Conservation (phyloP, 2,888 invertebrate genomes). For the Thyatira batis region DNA sequence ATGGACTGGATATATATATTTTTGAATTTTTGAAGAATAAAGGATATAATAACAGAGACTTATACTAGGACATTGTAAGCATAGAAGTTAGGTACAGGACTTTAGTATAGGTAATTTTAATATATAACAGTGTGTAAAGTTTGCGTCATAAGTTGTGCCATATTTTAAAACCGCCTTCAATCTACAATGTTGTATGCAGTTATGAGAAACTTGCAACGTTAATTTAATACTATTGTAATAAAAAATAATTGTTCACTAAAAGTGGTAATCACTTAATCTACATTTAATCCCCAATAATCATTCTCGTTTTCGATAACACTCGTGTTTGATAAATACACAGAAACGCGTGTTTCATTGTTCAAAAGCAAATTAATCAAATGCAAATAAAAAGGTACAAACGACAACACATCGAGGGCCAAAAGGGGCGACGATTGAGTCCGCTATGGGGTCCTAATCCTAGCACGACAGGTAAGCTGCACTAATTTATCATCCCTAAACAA, state of each 20-base stretch:
- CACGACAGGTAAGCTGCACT: slow-evolving; percentile 75
- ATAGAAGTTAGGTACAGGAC: too few species aligned
- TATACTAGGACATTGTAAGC: too few species aligned
- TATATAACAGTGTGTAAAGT: too few species aligned
- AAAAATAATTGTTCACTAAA: not conserved
- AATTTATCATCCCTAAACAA: slow-evolving; percentile 81
- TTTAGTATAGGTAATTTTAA: too few species aligned
- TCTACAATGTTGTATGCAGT: too few species aligned
- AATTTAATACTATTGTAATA: too few species aligned
- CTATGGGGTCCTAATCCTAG: slow-evolving; percentile 66
- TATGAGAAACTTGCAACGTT: too few species aligned
- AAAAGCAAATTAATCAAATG: slow-evolving; percentile 68
- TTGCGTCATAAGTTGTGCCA: too few species aligned
- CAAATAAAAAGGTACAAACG: slow-evolving; percentile 71
- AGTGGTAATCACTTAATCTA: not conserved
- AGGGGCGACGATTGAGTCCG: slow-evolving; percentile 64
- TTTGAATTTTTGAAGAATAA: too few species aligned
- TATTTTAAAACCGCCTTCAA: too few species aligned
- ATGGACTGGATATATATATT: not conserved
- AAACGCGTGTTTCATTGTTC: slow-evolving; percentile 40
- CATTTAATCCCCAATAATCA: slow-evolving; percentile 14
- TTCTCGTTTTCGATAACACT: slow-evolving; percentile 10
- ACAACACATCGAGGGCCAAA: slow-evolving; percentile 31
- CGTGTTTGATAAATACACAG: slow-evolving; percentile 11
- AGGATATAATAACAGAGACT: too few species aligned